phyloP scores from a whole-genome alignment of 2,888 invertebrate species.

The Phengaris alcon region DNA sequence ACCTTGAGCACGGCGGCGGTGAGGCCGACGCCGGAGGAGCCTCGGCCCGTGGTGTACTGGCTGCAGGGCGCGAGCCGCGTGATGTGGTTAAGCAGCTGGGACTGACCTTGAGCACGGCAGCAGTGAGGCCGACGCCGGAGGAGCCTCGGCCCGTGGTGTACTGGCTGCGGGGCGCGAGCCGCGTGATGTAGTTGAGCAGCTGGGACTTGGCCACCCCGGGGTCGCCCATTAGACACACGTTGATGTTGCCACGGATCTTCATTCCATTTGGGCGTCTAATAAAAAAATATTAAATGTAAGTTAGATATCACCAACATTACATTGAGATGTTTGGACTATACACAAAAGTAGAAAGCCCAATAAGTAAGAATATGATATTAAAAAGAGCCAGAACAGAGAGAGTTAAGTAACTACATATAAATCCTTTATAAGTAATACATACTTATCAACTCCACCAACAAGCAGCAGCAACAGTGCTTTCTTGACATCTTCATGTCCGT shows the following conservation, averaged over 20 bases:
- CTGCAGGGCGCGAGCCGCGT: constrained; percentile 87
- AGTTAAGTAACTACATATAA: too few relatives aligned
- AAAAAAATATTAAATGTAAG: constrained; percentile 21
- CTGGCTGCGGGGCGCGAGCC: constrained; percentile 94
- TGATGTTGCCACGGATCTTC: constrained; percentile 98
- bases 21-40: constrained; percentile 98
- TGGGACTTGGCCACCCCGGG: constrained; percentile 99
- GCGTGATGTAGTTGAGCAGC: constrained; percentile 94
- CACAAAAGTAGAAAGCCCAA: too few relatives aligned
- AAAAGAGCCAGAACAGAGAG: too few relatives aligned
- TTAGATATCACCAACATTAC: too few relatives aligned
- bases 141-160: constrained; percentile 98
- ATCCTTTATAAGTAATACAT: constrained; percentile 35
- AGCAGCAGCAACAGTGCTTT: constrained; percentile 95
- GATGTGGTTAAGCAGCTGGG: neutral
- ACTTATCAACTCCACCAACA: constrained; percentile 93
- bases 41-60: constrained; percentile 97
- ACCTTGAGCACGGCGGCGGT: constrained; percentile 98
- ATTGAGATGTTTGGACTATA: neutral
- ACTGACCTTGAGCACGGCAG: constrained; percentile 92
- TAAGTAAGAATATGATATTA: too few relatives aligned
- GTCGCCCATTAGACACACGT: constrained; percentile 99
- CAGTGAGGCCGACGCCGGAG: constrained; percentile 99
- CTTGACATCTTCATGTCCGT: constrained; percentile 98
- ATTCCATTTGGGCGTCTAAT: constrained; percentile 91